phyloP scores from a whole-genome alignment of 2,888 invertebrate species.

The Gymnoscelis rufifasciata region DNA sequence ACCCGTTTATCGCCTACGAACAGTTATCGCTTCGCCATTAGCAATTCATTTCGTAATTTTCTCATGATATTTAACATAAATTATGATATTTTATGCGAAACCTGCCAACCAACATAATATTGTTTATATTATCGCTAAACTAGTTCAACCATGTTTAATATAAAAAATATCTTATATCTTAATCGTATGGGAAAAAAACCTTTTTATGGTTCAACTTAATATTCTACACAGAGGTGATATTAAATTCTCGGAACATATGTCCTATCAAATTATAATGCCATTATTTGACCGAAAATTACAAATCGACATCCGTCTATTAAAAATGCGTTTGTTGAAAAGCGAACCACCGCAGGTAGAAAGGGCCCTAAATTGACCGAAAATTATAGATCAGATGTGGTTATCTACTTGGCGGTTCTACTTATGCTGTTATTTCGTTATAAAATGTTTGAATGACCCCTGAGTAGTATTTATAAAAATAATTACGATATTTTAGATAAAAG shows the following conservation, averaged over 20 bases:
- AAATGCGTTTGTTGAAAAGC: constrained; percentile 53
- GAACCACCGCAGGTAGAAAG: constrained; percentile 37
- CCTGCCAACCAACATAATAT: constrained; percentile 9
- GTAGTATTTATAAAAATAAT: no score
- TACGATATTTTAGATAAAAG: no score
- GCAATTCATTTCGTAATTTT: constrained; percentile 24
- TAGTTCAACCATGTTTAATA: neutral
- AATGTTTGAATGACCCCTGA: neutral
- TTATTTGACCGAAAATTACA: constrained; percentile 40
- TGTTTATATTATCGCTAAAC: neutral
- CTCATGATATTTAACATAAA: constrained; percentile 19
- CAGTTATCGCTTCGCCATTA: constrained; percentile 22
- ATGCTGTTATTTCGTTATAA: constrained; percentile 5
- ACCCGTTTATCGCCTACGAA: constrained; percentile 20
- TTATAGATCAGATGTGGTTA: constrained; percentile 11
- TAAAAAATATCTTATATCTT: no score
- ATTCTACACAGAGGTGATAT: constrained; percentile 46
- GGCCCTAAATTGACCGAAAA: constrained; percentile 37
- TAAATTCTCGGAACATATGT: constrained; percentile 53
- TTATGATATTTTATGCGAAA: constrained; percentile 14
- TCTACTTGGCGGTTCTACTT: constrained; percentile 4
- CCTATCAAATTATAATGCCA: constrained; percentile 43
- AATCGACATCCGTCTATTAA: constrained; percentile 63
- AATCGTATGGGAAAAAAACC: constrained; percentile 1
- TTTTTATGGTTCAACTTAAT: neutral